Evolutionary conservation across 2,113 vertebrate genomes (phyloP), one percentile per base, ranked within the genome.

Genomic region (Prolemur simus): DNA sequence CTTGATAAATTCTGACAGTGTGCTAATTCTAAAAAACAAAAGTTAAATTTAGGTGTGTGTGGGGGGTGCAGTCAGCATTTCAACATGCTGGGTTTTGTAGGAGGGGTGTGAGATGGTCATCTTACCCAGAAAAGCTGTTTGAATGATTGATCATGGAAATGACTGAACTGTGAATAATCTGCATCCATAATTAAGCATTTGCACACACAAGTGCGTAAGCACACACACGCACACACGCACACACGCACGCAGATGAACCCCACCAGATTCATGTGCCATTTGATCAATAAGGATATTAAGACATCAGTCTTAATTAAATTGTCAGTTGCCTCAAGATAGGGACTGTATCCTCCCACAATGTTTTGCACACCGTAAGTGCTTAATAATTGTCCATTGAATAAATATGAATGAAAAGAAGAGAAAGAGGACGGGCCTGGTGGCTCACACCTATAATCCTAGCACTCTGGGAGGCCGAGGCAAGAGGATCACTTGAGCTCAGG

Each of bases 1-100:
- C 91, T 94, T 96, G 93, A 91, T 92, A 95, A 95, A 95, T 89
- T 93, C 95, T 91, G 92, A 92, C 88, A 89, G 78, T 73, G 66
- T 94, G n/a, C 37, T 89, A 94, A 88, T 95, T 97, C 68, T 86
- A 14, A 82, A 96, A 97, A 87, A 73, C 74, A 78, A 68, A 94
- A 91, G 89, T 94, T 96, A 93, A 95, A 95, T 89, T 96, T 68
- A 95, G 87, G 29, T 93, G 27, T 85, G 15, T 47, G 14, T 18
- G 17, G 6, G 5, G 34, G 58, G 21, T 60, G 18, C 52, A 47
- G 49, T 64, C 63, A 71, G 23, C 29, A 42, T 95, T 66, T 69
- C 86, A 52, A 29, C 71, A 54, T 47, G 54, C 2, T 74, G 25
- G 45, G 58, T 71, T 96, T 87, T 78, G 37, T 80, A 68, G 37